Conservation (phyloP, 2,888 invertebrate genomes). For the Tiphia femorata region DNA sequence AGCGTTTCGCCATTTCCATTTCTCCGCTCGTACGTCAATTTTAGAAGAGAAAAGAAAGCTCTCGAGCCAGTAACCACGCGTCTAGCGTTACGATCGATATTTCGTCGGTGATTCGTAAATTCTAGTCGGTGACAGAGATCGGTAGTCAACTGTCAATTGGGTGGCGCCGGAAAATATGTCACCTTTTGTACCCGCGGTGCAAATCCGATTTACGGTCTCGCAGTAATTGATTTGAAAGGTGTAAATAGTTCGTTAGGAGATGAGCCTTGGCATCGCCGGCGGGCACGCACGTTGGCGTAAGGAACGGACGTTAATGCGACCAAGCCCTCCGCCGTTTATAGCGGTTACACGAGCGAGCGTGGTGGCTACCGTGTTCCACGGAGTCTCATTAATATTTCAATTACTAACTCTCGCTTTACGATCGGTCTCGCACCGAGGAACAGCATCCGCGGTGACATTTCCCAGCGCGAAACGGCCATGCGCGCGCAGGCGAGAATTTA, state of each 20-base stretch:
- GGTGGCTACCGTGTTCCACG: slow-evolving; percentile 19
- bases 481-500: slow-evolving; percentile 8
- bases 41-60: too few relatives aligned
- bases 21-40: slow-evolving; percentile 13
- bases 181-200: too few relatives aligned
- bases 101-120: too few relatives aligned
- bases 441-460: slow-evolving; percentile 11
- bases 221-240: slow-evolving; percentile 23
- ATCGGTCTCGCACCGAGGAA: slow-evolving; percentile 13
- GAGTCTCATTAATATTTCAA: slow-evolving; percentile 48
- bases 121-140: too few relatives aligned
- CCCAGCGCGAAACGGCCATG: slow-evolving; percentile 6
- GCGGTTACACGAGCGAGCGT: slow-evolving; percentile 11
- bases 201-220: slow-evolving; percentile 35
- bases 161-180: too few relatives aligned
- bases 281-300: slow-evolving; percentile 27
- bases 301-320: slow-evolving; percentile 22
- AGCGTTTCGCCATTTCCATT: slow-evolving; percentile 24
- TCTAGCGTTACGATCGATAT: too few relatives aligned
- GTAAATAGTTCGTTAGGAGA: slow-evolving; percentile 36
- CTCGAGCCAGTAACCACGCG: too few relatives aligned
- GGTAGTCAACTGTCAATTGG: too few relatives aligned
- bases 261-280: slow-evolving; percentile 9
- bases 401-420: slow-evolving; percentile 37
- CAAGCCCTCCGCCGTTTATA: slow-evolving; percentile 32